Evolutionary conservation across 2,797 vertebrate species (phyloP), one percentile per base, ranked within the genome.

Genomic region (Spondyliosoma cantharus): DNA sequence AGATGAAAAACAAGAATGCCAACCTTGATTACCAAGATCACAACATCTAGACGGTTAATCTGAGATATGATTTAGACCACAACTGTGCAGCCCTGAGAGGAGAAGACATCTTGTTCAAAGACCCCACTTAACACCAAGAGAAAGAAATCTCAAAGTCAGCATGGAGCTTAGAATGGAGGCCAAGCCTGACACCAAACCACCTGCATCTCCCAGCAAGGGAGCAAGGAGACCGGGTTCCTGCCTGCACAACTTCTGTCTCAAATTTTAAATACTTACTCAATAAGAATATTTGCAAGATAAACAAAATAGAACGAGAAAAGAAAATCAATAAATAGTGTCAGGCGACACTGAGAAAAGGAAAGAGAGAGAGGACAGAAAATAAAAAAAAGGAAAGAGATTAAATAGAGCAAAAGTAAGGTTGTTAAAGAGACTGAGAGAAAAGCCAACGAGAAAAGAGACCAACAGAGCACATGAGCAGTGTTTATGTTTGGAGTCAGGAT

Each of bases 141-240:
- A 83, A 7, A 79, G 42, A 83, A 82, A 79, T 78, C 78, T 86
- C 59, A 16, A 29, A 79, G 64, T 80, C 86, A 82, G 82, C 85
- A 63, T 75, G 86, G 45, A 75, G 76, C 49, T 27, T 25, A 42
- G 60, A 83, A 74, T 80, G 25, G 61, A 79, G 77, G 74, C 60
- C 77, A 53, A 76, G 76, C 24, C 74, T 43, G 62, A 74, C 46
- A 73, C 46, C 56, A 16, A 80, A 78, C 54, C 80, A 87, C 80
- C 89, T 90, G 89, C 73, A 64, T 52, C 49, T 74, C 74, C 20
- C 73, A 74, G 81, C 45, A 9, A 19, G 49, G 25, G 16, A 43
- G 54, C 49, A 65, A 54, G 16, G 20, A 60, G 63, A 32, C 20
- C 0, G 17, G 12, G 66, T 29, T 71, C 27, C 32, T 64, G 43